Base-by-base conservation (phyloP, 2,113 vertebrate genomes). In the Mus pahari region DNA sequence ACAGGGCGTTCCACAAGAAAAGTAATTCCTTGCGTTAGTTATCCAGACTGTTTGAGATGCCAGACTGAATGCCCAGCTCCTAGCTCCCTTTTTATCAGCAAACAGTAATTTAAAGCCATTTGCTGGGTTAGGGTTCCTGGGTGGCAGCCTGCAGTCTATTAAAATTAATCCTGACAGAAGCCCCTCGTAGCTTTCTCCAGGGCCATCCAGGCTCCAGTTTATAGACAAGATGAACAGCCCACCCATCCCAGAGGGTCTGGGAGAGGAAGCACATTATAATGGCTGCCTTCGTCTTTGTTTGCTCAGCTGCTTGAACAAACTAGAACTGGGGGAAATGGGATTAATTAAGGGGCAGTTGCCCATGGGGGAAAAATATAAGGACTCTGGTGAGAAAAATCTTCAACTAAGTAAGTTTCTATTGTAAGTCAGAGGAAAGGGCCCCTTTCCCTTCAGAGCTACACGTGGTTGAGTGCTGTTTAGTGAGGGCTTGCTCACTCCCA, bases 291-390 rank as follows among this genome's bases (percentile, higher is more conserved):
- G 13, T 94, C 94, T 97, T 96, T 98, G 98, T 98, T 98, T 98
- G 97, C 87, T 96, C 98, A 98, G 98, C 98, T 98, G 98, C 97
- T 66, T 48, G 82, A 96, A 81, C 95, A 96, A 97, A 48, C 95
- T 39, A 94, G 97, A 94, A 96, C 97, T 22, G 16, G 90, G 96
- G 97, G 97, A 98, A 98, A 96, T 96, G 97, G 97, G 97, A 98
- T 98, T 97, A 94, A 97, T 97, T 95, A 93, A 98, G 94, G 64
- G 96, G 97, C 97, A 98, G 97, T 96, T 98, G 91, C 97, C 95
- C 96, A 10, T 89, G 95, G 83, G 19, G 19, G 64, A 4, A 96
- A 96, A 96, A 90, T 13, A 96, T 62, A 96, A 28, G 1, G 3
- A 90, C 14, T 82, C 26, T 89, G 96, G 87, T 96, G 97, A 97